Percentiles rank a stretch among this genome's conserved stretches.
phyloP scores from a whole-genome alignment of 2,797 vertebrate genomes.

The Anabacerthia variegaticeps region DNA sequence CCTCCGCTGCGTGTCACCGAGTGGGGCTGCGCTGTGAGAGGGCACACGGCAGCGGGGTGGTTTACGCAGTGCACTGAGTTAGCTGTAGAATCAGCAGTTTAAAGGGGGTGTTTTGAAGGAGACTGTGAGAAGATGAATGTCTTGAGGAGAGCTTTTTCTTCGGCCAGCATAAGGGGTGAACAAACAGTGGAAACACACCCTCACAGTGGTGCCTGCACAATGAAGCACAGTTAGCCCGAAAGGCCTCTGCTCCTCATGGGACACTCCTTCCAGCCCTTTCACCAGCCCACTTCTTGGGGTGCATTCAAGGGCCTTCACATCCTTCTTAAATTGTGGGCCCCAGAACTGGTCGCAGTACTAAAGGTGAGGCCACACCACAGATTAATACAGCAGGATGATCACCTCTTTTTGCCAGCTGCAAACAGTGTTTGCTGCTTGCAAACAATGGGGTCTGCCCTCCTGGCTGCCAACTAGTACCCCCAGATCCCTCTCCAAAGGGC shows the following conservation, averaged over 20 bases:
- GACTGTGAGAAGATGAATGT: fast-evolving
- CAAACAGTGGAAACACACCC: fast-evolving
- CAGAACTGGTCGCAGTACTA: neutral
- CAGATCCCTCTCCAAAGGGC: neutral
- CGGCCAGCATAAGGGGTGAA: fast-evolving
- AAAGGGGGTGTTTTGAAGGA: neutral
- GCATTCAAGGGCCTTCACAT: neutral
- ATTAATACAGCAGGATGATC: neutral
- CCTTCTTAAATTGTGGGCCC: neutral
- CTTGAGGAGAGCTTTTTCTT: neutral
- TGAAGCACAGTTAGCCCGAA: neutral
- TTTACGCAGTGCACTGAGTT: neutral
- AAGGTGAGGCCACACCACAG: fast-evolving
- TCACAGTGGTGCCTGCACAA: fast-evolving
- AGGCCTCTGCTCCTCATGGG: fast-evolving
- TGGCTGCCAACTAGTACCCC: neutral
- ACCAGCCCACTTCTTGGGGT: neutral
- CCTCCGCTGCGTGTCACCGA: fast-evolving
- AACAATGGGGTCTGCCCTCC: neutral
- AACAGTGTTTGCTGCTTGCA: no score
- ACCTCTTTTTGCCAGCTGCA: neutral
- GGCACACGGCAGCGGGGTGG: no score
- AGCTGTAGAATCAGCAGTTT: neutral
- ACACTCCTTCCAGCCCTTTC: neutral
- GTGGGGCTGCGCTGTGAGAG: fast-evolving